Evolutionary conservation across 64 coral and sea anemone genomes (phyloP), one percentile per base, ranked within the genome.

Genomic region (Acropora yongei): DNA sequence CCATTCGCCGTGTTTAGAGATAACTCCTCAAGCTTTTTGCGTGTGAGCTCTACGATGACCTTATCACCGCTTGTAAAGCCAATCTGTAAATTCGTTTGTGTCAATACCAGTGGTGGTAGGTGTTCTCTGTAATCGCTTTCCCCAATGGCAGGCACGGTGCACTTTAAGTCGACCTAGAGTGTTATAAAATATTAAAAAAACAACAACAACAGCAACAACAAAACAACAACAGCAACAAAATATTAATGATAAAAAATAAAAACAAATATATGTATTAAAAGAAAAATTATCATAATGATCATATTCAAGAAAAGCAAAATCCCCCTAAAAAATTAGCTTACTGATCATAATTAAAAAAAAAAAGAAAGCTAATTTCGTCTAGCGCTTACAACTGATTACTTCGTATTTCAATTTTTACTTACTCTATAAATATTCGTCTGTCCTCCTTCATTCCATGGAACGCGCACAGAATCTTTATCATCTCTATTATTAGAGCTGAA

Each of bases 121-220:
- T 93, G 91, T 48, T 93, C 91, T 44, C 49, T 87, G 47, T 93
- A 93, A 60, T 88, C 88, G 49, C 43, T 80, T 51, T 77, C 91
- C 2, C 91, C 91, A 10, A 8, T 53, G 0, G 67, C 91, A 19
- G 91, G 76, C 17, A 44, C 39, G 1, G 75, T 82, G 10, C 68
- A 88, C 66, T 68, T 81, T 1, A 93, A 39, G 49, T 93, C 91
- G 2, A 93, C 77, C 91, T 93, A 8, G 9, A 30, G 30, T 30
- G 30, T 30, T 30, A 30, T 30, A 30, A 30, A 30, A 30, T 30
- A 30, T 30, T 30, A 30, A 30, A 30, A 30, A 30, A 30, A 30
- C 30, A 30, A 30, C 30, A 30, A 30, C 30, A 30, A 30, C 30
- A 30, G 30, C 30, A 30, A 30, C 30, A 30, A 30, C 30, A 30